A percentile compares a stretch with the other conserved stretches of the same genome.
phyloP scores from a whole-genome alignment of 2,888 invertebrate species.

The Muschampia staudingeri region DNA sequence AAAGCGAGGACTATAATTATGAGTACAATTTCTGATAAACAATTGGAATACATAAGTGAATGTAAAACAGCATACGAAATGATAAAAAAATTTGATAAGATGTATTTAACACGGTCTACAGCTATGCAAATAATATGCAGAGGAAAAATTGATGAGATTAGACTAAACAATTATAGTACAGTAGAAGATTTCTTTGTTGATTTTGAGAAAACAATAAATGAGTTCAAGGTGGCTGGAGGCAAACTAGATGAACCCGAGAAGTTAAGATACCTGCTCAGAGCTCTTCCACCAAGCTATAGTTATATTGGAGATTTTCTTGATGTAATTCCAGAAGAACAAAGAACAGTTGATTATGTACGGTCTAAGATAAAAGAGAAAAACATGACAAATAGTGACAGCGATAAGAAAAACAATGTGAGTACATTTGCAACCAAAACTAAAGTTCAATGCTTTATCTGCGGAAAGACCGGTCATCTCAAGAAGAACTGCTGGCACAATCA shows the following conservation, averaged over 20 bases:
- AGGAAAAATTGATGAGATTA: slow-evolving; percentile 68
- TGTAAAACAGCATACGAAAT: slow-evolving; percentile 63
- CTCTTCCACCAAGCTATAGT: slow-evolving; percentile 68
- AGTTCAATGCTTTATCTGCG: neutral
- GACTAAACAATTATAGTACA: slow-evolving; percentile 66
- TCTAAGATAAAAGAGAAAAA: slow-evolving; percentile 68
- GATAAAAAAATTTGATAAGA: slow-evolving; percentile 66
- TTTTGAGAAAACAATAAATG: slow-evolving; percentile 3
- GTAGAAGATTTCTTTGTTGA: slow-evolving; percentile 65
- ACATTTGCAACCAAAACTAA: neutral
- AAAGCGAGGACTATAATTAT: slow-evolving; percentile 13
- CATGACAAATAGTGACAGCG: slow-evolving; percentile 42
- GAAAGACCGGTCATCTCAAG: neutral
- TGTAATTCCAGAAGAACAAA: slow-evolving; percentile 69
- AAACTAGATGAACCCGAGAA: neutral
- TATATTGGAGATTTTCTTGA: slow-evolving; percentile 70
- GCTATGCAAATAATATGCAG: slow-evolving; percentile 69
- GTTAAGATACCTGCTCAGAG: slow-evolving; percentile 48
- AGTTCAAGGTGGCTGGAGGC: neutral
- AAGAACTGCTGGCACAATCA: neutral
- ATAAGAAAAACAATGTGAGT: slow-evolving; percentile 4
- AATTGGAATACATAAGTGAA: slow-evolving; percentile 47
- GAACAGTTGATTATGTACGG: slow-evolving; percentile 66
- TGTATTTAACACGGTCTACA: slow-evolving; percentile 67
- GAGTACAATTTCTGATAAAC: neutral